phyloP scores from a whole-genome alignment of 2,113 vertebrate species.

The Pachypanchax playfairii region DNA sequence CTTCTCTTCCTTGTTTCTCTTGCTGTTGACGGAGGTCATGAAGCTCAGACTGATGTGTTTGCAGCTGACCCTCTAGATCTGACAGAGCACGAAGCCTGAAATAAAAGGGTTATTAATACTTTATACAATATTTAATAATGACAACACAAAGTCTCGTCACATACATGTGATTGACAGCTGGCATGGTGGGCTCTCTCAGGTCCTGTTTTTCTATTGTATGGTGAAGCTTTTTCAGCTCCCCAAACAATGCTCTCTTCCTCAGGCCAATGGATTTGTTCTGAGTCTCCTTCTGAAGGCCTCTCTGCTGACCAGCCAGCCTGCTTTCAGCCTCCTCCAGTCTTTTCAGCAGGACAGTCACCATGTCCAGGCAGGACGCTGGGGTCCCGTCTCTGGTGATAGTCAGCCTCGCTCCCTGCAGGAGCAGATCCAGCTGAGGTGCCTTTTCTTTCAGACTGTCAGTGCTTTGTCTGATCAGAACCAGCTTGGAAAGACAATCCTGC shows the following conservation, averaged over 20 bases:
- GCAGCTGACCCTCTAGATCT: constrained; percentile 83
- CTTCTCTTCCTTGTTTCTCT: constrained; percentile 67
- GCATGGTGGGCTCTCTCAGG: constrained; percentile 89
- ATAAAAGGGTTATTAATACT: background rate
- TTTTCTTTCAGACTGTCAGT: constrained; percentile 79
- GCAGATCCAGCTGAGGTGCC: constrained; percentile 84
- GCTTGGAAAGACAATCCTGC: constrained; percentile 62
- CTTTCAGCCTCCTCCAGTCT: constrained; percentile 50
- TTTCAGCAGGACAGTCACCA: constrained; percentile 74
- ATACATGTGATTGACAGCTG: constrained; percentile 89
- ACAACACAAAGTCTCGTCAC: background rate
- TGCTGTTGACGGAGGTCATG: constrained; percentile 75
- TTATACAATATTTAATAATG: background rate
- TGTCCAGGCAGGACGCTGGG: constrained; percentile 82
- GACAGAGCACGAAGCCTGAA: constrained; percentile 84
- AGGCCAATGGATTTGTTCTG: constrained; percentile 70
- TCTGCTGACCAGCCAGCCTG: constrained; percentile 58
- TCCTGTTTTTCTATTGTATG: constrained; percentile 78
- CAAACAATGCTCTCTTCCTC: constrained; percentile 79
- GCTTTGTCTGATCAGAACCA: constrained; percentile 70
- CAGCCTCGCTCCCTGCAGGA: constrained; percentile 78
- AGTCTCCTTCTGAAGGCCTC: constrained; percentile 66
- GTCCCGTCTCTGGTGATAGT: constrained; percentile 69
- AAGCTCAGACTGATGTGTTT: constrained; percentile 80
- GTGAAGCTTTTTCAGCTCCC: constrained; percentile 82